Conservation (phyloP, 2,113 vertebrate species). For the Ceuthmochares aereus region DNA sequence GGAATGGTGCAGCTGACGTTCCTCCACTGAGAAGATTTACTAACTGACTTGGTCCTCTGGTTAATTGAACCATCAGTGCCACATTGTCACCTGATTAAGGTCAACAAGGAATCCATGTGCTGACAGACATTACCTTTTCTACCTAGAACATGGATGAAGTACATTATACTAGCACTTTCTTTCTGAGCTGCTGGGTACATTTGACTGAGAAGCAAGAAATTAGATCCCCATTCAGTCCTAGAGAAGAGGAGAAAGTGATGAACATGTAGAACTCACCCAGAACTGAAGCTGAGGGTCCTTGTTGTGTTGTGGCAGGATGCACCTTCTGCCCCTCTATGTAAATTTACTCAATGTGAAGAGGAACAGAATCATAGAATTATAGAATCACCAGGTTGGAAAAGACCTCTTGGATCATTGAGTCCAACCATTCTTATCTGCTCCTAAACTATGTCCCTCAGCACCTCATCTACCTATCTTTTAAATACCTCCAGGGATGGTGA, state of each 20-base stretch:
- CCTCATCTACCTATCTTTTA: no score
- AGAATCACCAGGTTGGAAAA: no score
- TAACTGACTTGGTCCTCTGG: neutral
- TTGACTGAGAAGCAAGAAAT: neutral
- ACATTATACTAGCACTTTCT: neutral
- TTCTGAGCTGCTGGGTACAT: neutral
- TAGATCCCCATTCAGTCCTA: neutral
- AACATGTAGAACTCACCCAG: neutral
- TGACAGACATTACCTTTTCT: neutral
- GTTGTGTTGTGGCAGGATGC: fast-evolving
- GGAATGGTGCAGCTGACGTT: neutral
- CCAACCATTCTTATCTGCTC: no score
- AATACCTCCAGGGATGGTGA: no score
- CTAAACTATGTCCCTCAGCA: no score
- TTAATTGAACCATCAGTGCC: neutral
- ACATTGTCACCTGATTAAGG: neutral
- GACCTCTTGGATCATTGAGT: no score
- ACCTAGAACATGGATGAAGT: neutral
- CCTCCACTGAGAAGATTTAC: neutral
- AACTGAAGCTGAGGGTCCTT: neutral
- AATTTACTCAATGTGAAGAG: neutral
- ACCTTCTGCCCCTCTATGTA: neutral
- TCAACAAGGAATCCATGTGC: neutral
- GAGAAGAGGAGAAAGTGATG: neutral
- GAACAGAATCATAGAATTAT: neutral